phyloP scores from a whole-genome alignment of 1,140 invertebrate genomes.

The Cepaea nemoralis region DNA sequence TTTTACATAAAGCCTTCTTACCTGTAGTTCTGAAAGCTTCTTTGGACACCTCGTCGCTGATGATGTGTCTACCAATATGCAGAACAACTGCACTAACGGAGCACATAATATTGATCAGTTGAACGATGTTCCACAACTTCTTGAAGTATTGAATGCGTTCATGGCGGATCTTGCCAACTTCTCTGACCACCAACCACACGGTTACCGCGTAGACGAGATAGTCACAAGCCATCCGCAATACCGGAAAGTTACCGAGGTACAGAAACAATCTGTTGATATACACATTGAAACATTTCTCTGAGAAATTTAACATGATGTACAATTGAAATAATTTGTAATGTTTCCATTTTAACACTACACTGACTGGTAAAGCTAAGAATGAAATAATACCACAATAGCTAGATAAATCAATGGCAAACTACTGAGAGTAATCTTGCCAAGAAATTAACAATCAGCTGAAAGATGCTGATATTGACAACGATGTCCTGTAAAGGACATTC shows the following conservation, averaged over 20 bases:
- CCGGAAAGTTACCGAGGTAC: not conserved
- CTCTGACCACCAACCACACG: not conserved
- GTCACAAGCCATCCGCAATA: not conserved
- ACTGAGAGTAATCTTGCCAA: too few species aligned
- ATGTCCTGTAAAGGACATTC: too few species aligned
- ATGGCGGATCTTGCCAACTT: not conserved
- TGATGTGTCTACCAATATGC: constrained; percentile 56
- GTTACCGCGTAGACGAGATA: constrained; percentile 11
- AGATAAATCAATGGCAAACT: too few species aligned
- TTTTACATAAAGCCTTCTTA: not conserved
- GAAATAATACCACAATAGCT: too few species aligned
- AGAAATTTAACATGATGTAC: too few species aligned
- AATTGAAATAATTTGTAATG: too few species aligned
- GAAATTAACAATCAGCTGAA: too few species aligned
- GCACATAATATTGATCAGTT: constrained; percentile 51
- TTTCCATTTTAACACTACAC: too few species aligned
- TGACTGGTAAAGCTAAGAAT: too few species aligned
- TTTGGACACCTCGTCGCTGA: constrained; percentile 42
- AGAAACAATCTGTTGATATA: constrained; percentile 5
- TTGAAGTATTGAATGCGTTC: not conserved
- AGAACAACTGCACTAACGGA: constrained; percentile 55
- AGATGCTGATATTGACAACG: too few species aligned
- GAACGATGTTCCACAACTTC: constrained; percentile 63
- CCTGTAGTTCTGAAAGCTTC: not conserved
- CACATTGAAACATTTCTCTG: not conserved